These are phyloP conservation scores for Pimephales promelas DNA, from an alignment of 2,113 vertebrate species.

Conservation along the genomic window DNA sequence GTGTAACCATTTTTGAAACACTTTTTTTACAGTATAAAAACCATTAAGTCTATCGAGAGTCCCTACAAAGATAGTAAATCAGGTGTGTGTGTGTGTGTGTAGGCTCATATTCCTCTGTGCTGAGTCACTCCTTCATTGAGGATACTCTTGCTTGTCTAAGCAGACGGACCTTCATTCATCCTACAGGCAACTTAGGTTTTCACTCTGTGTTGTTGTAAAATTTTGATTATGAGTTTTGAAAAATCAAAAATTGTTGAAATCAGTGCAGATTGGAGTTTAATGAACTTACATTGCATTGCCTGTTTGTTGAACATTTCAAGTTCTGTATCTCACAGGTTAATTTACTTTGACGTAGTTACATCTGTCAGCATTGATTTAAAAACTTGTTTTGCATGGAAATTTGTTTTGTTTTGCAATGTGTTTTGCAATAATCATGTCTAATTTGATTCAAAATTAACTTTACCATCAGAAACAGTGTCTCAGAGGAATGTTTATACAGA, in stretches of 20 bases:
- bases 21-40: no score
- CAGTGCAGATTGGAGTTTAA: neutral
- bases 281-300: neutral
- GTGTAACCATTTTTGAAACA: no score
- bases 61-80: no score
- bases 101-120: neutral
- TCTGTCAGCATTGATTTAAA: slow-evolving; percentile 44
- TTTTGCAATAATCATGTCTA: neutral
- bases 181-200: neutral
- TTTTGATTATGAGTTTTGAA: no score
- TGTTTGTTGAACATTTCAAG: neutral
- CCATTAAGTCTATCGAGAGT: no score
- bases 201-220: neutral
- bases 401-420: slow-evolving; percentile 26
- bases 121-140: neutral
- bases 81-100: neutral
- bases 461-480: neutral
- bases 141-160: neutral
- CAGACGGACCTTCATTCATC: neutral
- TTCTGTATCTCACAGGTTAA: neutral
- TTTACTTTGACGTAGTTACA: slow-evolving; percentile 33
- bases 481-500: neutral
- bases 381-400: neutral
- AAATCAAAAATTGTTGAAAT: no score
- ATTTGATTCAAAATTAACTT: slow-evolving; percentile 5